Percentiles rank a stretch among this genome's conserved stretches.
These are phyloP conservation scores for Augochlorella aurata DNA, from an alignment of 2,888 invertebrate genomes.

Conservation along the genomic window DNA sequence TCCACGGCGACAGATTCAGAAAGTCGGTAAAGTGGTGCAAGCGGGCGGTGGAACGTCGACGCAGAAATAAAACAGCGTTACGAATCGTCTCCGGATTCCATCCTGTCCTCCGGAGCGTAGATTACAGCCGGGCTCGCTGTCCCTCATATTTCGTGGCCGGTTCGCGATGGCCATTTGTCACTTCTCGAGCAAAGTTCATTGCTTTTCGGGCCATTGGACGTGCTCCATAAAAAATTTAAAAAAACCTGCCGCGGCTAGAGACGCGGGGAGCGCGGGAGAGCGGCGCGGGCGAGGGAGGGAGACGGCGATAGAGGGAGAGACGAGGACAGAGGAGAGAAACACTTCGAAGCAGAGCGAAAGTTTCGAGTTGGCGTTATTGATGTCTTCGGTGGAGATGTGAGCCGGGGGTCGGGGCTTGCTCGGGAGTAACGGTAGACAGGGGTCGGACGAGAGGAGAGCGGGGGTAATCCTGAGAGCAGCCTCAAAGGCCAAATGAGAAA, in stretches of 20 bases:
- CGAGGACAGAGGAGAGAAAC: conserved; percentile 48
- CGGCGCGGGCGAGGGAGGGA: background rate
- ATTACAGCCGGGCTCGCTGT: background rate
- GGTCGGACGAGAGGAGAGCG: background rate
- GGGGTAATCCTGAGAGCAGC: conserved; percentile 75
- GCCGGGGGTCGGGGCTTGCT: conserved; percentile 27
- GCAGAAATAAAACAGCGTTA: conserved; percentile 2
- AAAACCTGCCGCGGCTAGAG: conserved; percentile 16
- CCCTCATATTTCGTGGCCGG: conserved; percentile 46
- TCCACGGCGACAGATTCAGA: background rate
- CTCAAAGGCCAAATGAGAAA: conserved; percentile 80
- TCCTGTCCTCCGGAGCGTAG: background rate
- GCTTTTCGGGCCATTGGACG: conserved; percentile 66
- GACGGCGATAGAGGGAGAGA: background rate
- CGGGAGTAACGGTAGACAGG: background rate
- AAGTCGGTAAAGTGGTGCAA: background rate
- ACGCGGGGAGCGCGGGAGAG: conserved; percentile 10
- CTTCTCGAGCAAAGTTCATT: conserved; percentile 61
- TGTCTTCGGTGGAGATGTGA: conserved; percentile 65
- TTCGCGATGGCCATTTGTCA: conserved; percentile 56
- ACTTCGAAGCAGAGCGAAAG: conserved; percentile 64
- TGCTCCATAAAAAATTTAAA: conserved; percentile 60
- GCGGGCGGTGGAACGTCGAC: background rate
- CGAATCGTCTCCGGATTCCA: conserved; percentile 6
- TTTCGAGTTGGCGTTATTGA: conserved; percentile 69